Evolutionary conservation across 2,113 vertebrate genomes (phyloP).

Genomic region (Phrynosoma platyrhinos): DNA sequence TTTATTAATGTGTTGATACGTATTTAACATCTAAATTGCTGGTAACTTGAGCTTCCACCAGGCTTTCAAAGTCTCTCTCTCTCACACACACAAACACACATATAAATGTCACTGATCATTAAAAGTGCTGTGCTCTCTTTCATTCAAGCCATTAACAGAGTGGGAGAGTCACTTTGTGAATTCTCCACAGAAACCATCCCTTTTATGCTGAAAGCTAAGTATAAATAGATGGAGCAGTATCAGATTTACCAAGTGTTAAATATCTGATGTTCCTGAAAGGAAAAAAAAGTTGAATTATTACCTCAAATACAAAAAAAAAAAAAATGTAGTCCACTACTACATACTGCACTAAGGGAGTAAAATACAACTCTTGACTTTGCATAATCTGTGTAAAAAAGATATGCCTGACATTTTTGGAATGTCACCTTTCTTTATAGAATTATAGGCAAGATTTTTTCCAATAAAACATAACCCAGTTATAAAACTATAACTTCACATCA

Average conservation of each 20-base stretch:
- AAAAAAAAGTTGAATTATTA: slow-evolving; percentile 75
- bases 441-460: slow-evolving; percentile 88
- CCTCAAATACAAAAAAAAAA: slow-evolving; percentile 79
- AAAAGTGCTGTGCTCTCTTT: slow-evolving; percentile 82
- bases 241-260: slow-evolving; percentile 76
- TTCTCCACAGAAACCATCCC: slow-evolving; percentile 72
- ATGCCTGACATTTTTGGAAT: slow-evolving; percentile 87
- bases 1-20: slow-evolving; percentile 67
- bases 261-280: slow-evolving; percentile 73
- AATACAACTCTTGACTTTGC: slow-evolving; percentile 86
- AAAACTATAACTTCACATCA: slow-evolving; percentile 91
- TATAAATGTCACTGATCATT: slow-evolving; percentile 71
- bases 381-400: slow-evolving; percentile 90
- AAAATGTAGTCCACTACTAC: slow-evolving; percentile 85
- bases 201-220: slow-evolving; percentile 67
- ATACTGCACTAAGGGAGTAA: slow-evolving; percentile 85
- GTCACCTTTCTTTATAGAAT: slow-evolving; percentile 88
- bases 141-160: slow-evolving; percentile 67
- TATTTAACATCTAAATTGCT: slow-evolving; percentile 67
- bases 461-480: slow-evolving; percentile 89
- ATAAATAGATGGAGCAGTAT: slow-evolving; percentile 71
- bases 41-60: slow-evolving; percentile 73
- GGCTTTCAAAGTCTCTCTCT: slow-evolving; percentile 65
- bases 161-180: slow-evolving; percentile 73
- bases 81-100: slow-evolving; percentile 68